Conservation (phyloP, 1,140 invertebrate genomes). For the Bombus terrestris region DNA sequence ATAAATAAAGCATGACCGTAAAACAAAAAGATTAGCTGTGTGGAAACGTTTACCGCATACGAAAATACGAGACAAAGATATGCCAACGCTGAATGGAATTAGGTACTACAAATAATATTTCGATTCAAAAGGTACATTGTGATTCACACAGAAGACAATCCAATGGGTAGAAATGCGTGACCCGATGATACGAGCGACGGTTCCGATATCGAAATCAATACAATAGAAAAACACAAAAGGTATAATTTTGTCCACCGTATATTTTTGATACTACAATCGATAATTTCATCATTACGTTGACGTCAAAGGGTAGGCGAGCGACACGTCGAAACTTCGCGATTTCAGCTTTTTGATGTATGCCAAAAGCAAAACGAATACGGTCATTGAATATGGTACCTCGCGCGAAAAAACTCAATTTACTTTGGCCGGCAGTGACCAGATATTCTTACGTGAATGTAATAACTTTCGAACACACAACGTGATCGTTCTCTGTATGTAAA, state of each 20-base stretch:
- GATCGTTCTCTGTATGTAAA: slow-evolving; percentile 48
- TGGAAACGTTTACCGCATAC: background rate
- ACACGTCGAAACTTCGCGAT: background rate
- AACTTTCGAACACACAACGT: slow-evolving; percentile 38
- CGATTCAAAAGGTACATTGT: background rate
- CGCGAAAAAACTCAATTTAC: slow-evolving; percentile 37
- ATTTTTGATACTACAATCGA: slow-evolving; percentile 52
- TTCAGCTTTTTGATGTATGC: slow-evolving; percentile 28
- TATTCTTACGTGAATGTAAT: slow-evolving; percentile 40
- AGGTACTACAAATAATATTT: background rate
- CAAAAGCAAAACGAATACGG: background rate
- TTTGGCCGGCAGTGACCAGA: slow-evolving; percentile 6
- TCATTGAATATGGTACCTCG: slow-evolving; percentile 23
- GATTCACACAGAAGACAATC: background rate
- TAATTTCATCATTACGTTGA: slow-evolving; percentile 34
- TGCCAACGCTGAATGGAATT: background rate
- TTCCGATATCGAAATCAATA: background rate
- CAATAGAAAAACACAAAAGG: slow-evolving; percentile 31
- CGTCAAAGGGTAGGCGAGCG: background rate
- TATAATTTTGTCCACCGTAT: slow-evolving; percentile 45
- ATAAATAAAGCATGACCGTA: background rate
- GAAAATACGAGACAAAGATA: background rate
- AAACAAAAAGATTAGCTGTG: too few relatives aligned
- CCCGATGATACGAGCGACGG: slow-evolving; percentile 3
- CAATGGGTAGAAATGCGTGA: background rate